Evolutionary conservation across 2,797 vertebrate species (phyloP).

Genomic region (Hylomyscus alleni): DNA sequence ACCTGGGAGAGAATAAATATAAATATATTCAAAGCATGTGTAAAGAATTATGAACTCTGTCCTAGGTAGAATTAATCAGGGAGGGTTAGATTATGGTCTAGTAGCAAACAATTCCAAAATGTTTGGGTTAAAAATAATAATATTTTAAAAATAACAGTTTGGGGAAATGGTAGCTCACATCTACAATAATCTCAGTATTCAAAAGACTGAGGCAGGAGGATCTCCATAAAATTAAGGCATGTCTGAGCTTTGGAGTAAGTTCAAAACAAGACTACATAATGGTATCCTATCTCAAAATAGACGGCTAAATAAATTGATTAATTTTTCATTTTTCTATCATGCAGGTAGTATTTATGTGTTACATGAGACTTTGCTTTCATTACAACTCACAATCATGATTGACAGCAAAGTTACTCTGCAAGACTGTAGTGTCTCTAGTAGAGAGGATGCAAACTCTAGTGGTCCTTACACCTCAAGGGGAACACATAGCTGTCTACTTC

Average conservation of each 20-base stretch:
- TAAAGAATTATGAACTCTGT: background rate
- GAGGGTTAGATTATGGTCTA: background rate
- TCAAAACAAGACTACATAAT: background rate
- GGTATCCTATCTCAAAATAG: background rate
- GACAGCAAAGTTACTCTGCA: background rate
- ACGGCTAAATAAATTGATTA: background rate
- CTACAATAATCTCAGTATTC: background rate
- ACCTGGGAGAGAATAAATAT: background rate
- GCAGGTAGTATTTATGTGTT: background rate
- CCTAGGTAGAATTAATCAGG: background rate
- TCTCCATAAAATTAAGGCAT: background rate
- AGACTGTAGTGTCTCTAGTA: rapidly evolving
- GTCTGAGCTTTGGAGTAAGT: background rate
- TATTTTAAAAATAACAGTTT: background rate
- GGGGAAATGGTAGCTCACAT: background rate
- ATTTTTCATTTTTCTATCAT: background rate
- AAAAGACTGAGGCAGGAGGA: background rate
- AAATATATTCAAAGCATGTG: background rate
- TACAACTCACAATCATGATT: background rate
- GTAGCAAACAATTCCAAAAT: background rate
- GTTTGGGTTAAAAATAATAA: background rate
- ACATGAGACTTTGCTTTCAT: background rate
- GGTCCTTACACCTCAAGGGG: background rate
- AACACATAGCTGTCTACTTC: rapidly evolving
- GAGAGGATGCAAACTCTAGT: too few relatives aligned